These are phyloP conservation scores for Tragelaphus strepsiceros DNA, from an alignment of 2,113 vertebrate genomes.

Conservation along the genomic window DNA sequence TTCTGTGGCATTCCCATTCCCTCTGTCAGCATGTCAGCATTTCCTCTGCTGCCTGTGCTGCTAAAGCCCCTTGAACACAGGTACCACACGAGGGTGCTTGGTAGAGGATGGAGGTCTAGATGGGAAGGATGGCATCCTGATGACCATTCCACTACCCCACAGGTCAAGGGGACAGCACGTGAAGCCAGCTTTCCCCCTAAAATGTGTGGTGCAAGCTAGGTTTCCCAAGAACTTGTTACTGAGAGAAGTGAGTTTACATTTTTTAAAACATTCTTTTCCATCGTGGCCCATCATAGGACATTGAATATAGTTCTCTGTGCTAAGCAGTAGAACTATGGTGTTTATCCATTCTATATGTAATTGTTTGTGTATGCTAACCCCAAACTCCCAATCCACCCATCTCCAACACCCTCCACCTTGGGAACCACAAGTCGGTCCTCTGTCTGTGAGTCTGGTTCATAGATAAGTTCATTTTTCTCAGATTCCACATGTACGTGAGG, in stretches of 20 bases:
- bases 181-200: accelerated
- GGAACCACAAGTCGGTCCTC: background rate
- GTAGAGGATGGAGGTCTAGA: no score
- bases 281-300: background rate
- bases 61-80: background rate
- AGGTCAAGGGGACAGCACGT: no score
- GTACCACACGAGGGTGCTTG: background rate
- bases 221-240: background rate
- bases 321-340: background rate
- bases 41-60: background rate
- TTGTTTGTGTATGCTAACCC: accelerated
- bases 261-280: background rate
- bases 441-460: background rate
- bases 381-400: background rate
- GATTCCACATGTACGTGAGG: accelerated
- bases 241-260: background rate
- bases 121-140: background rate
- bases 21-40: background rate
- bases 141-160: accelerated
- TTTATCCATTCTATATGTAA: background rate
- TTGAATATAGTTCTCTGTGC: background rate
- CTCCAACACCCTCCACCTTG: background rate
- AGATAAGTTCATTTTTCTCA: background rate
- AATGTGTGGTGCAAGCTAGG: accelerated
- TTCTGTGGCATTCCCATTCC: background rate